phyloP scores from a whole-genome alignment of 2,797 vertebrate species.

The Rhinatrema bivittatum region DNA sequence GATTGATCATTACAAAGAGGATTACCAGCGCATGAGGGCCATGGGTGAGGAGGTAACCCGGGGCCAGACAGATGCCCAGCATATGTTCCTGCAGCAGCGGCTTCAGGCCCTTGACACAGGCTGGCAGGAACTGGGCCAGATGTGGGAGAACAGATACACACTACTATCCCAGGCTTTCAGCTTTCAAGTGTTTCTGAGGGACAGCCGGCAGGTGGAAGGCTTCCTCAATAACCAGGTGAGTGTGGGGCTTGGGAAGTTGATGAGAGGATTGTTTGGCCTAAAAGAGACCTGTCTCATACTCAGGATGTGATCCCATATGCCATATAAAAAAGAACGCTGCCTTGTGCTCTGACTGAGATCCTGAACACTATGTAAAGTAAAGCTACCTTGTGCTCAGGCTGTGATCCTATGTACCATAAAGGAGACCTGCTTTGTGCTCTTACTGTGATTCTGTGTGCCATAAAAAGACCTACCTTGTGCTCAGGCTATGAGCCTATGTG shows the following conservation, averaged over 20 bases:
- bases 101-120: slow-evolving; percentile 83
- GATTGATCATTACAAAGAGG: slow-evolving; percentile 80
- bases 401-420: too few species aligned
- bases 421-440: too few species aligned
- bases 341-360: too few species aligned
- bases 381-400: too few species aligned
- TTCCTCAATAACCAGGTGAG: slow-evolving; percentile 89
- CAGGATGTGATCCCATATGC: too few species aligned
- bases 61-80: slow-evolving; percentile 82
- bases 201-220: slow-evolving; percentile 86
- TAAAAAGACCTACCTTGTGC: too few species aligned
- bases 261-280: too few species aligned
- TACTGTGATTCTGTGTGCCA: too few species aligned
- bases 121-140: slow-evolving; percentile 84
- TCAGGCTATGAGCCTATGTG: too few species aligned
- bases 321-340: too few species aligned
- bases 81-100: slow-evolving; percentile 82
- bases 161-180: slow-evolving; percentile 79
- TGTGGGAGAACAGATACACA: slow-evolving; percentile 89
- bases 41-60: slow-evolving; percentile 81
- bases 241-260: background rate
- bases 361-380: too few species aligned
- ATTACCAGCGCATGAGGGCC: slow-evolving; percentile 76
- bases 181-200: slow-evolving; percentile 84
- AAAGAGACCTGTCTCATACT: too few species aligned